Evolutionary conservation across 1,140 invertebrate genomes (phyloP).

Genomic region (Drosophila rhopaloa): DNA sequence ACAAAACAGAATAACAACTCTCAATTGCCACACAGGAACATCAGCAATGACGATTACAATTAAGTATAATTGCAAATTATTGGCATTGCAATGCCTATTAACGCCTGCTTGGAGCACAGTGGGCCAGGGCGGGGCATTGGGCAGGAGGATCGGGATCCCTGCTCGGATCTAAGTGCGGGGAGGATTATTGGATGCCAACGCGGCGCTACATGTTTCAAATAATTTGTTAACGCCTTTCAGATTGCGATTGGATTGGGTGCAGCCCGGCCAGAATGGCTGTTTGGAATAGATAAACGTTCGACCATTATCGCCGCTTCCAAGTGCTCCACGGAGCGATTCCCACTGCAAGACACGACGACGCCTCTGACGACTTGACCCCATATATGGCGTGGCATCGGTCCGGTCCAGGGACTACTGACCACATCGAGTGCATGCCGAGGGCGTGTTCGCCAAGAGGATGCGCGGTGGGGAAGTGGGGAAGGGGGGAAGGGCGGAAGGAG

Average conservation of each 20-base stretch:
- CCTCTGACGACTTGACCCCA: slow-evolving; percentile 72
- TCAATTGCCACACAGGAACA: slow-evolving; percentile 43
- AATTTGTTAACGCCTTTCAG: slow-evolving; percentile 72
- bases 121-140: not conserved
- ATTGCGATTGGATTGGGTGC: slow-evolving; percentile 58
- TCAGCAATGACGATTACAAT: slow-evolving; percentile 68
- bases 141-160: not conserved
- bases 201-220: slow-evolving; percentile 76
- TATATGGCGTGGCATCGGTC: slow-evolving; percentile 33
- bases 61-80: slow-evolving; percentile 81
- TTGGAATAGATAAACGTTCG: slow-evolving; percentile 68
- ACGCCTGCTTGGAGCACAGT: slow-evolving; percentile 59
- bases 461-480: not conserved
- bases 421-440: slow-evolving; percentile 52
- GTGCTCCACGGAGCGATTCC: slow-evolving; percentile 60
- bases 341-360: slow-evolving; percentile 59
- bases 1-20: slow-evolving; percentile 46
- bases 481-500: slow-evolving; percentile 26
- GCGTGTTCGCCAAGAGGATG: slow-evolving; percentile 51
- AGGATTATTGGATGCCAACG: slow-evolving; percentile 66
- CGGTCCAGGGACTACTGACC: slow-evolving; percentile 20
- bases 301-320: slow-evolving; percentile 57
- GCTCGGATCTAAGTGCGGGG: not conserved
- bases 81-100: slow-evolving; percentile 79
- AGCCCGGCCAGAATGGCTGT: slow-evolving; percentile 10